These are phyloP conservation scores for Hetaerina titia DNA, from an alignment of 2,888 invertebrate species.

Conservation along the genomic window DNA sequence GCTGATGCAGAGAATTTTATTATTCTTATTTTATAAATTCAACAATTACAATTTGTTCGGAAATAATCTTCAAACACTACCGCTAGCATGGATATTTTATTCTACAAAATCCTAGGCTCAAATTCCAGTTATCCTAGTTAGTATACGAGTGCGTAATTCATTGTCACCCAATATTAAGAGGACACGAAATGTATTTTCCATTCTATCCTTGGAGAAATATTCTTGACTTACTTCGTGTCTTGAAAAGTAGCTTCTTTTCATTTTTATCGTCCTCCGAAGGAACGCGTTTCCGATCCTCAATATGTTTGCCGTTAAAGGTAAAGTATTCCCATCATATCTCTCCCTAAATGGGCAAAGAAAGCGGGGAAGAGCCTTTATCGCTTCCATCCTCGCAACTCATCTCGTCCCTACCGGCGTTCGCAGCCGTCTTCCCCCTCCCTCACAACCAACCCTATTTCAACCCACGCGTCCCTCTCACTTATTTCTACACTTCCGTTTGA, in stretches of 20 bases:
- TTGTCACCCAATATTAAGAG: background rate
- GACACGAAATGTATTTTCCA: background rate
- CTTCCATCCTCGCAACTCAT: background rate
- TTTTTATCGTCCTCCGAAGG: background rate
- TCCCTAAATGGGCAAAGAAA: background rate
- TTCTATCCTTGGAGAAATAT: background rate
- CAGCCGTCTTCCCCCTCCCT: too few relatives aligned
- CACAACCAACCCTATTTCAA: background rate
- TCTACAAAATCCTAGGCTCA: too few relatives aligned
- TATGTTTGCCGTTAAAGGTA: conserved; percentile 18
- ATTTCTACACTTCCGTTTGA: background rate
- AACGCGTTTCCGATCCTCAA: conserved; percentile 20
- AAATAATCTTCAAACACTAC: too few relatives aligned
- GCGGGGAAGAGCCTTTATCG: background rate
- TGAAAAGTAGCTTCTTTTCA: background rate
- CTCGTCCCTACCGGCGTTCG: background rate
- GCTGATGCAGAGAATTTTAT: too few relatives aligned
- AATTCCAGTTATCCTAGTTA: background rate
- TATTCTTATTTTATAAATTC: too few relatives aligned
- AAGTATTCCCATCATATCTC: conserved; percentile 24
- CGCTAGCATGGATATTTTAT: too few relatives aligned
- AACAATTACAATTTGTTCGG: too few relatives aligned
- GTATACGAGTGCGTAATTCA: background rate
- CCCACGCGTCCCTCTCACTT: background rate
- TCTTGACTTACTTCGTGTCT: background rate